These are phyloP conservation scores for Cliona cf. orientalis DNA, from an alignment of 37 sponge, comb jelly and placozoan species.

Conservation along the genomic window DNA sequence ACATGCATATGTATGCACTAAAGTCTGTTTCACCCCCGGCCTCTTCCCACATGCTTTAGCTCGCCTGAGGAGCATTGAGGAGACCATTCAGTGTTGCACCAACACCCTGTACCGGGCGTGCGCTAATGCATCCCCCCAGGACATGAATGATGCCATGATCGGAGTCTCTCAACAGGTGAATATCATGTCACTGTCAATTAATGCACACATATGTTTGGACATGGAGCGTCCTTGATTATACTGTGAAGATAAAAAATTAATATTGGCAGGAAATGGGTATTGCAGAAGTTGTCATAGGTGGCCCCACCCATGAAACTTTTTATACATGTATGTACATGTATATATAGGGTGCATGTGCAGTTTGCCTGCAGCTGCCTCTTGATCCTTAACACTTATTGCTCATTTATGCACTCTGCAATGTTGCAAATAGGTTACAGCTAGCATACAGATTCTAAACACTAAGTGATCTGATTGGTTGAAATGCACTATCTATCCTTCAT, in stretches of 20 bases:
- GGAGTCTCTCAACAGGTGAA: conserved; percentile 52
- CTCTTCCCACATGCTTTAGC: not conserved
- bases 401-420: too few relatives aligned
- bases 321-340: not conserved
- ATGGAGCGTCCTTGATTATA: not conserved
- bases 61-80: conserved; percentile 3
- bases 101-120: conserved; percentile 26
- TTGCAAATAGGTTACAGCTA: too few relatives aligned
- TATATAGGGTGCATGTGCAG: conserved; percentile 21
- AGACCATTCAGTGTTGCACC: conserved; percentile 9
- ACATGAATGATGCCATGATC: conserved; percentile 54
- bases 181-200: not conserved
- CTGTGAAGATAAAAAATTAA: too few relatives aligned
- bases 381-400: too few relatives aligned
- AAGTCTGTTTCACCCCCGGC: not conserved
- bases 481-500: too few relatives aligned
- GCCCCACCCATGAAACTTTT: too few relatives aligned
- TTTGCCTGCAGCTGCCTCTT: too few relatives aligned
- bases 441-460: too few relatives aligned
- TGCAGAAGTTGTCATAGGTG: too few relatives aligned
- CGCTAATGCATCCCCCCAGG: conserved; percentile 40
- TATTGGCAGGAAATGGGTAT: too few relatives aligned
- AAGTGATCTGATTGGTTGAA: too few relatives aligned
- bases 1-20: too few relatives aligned
- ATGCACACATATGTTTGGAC: not conserved